These are phyloP conservation scores for Drosophila kohkoa DNA, from an alignment of 1,140 invertebrate genomes.

Conservation along the genomic window DNA sequence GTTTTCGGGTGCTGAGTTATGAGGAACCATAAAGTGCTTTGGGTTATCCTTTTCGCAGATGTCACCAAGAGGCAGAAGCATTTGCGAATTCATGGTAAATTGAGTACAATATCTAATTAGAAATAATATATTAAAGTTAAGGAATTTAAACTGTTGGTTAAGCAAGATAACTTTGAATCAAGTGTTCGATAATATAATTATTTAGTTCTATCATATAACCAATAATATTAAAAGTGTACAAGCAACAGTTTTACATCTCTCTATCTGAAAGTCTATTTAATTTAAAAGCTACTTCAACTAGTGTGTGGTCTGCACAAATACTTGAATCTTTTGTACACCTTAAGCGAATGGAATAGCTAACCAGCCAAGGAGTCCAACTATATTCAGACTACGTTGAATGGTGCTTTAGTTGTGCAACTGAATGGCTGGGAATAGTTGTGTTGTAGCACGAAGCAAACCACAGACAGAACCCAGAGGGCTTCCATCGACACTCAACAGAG, in stretches of 20 bases:
- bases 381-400: constrained; percentile 11
- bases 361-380: constrained; percentile 5
- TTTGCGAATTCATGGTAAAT: not conserved
- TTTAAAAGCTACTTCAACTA: constrained; percentile 5
- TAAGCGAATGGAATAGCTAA: constrained; percentile 4
- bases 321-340: not conserved
- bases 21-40: constrained; percentile 49
- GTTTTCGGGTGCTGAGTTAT: constrained; percentile 39
- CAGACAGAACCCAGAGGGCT: constrained; percentile 8
- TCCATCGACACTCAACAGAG: constrained; percentile 1
- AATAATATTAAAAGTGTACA: too few species aligned
- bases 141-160: not conserved
- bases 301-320: constrained; percentile 1
- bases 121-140: not conserved
- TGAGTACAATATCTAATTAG: constrained; percentile 4
- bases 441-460: not conserved
- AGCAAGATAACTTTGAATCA: too few species aligned
- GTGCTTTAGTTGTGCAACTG: constrained; percentile 22
- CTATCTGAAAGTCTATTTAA: not conserved
- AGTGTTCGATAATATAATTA: too few species aligned
- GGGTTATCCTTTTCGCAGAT: constrained; percentile 28
- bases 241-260: constrained; percentile 1
- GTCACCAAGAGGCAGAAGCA: constrained; percentile 15
- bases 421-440: not conserved
- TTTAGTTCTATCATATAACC: too few species aligned